Evolutionary conservation across 2,888 invertebrate genomes (phyloP).

Genomic region (Drosophila merina): DNA sequence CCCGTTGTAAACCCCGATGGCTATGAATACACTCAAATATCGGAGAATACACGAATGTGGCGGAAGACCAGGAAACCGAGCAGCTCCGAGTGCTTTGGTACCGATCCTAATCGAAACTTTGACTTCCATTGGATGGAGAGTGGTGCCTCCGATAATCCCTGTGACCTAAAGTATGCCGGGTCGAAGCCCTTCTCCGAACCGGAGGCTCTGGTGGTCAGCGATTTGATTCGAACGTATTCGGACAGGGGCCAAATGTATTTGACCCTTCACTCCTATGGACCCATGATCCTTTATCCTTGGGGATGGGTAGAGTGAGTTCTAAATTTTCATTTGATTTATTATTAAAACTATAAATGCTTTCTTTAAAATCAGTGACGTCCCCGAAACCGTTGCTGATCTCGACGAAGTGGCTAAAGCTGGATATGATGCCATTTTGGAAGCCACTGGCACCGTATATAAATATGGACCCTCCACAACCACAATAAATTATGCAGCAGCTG

Average conservation of each 20-base stretch:
- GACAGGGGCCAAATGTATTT: conserved; percentile 84
- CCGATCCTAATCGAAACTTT: conserved; percentile 88
- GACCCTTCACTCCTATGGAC: conserved; percentile 73
- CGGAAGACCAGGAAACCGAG: conserved; percentile 85
- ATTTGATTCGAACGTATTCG: conserved; percentile 84
- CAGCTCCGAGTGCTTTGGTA: conserved; percentile 83
- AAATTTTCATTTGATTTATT: not conserved
- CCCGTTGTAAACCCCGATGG: conserved; percentile 89
- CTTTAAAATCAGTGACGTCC: conserved; percentile 68
- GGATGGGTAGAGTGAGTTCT: conserved; percentile 67
- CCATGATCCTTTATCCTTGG: conserved; percentile 76
- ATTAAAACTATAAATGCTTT: not conserved
- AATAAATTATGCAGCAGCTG: conserved; percentile 85
- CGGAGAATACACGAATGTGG: conserved; percentile 83
- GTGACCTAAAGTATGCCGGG: conserved; percentile 86
- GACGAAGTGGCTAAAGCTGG: conserved; percentile 79
- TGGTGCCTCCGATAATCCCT: conserved; percentile 82
- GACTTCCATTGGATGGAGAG: conserved; percentile 85
- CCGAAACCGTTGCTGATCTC: conserved; percentile 83
- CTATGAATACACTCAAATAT: conserved; percentile 86
- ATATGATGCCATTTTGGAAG: conserved; percentile 77
- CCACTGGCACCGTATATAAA: conserved; percentile 77
- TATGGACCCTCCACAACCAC: conserved; percentile 76
- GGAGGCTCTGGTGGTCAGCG: conserved; percentile 86
- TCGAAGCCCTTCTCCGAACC: conserved; percentile 86